These are phyloP conservation scores for Brevipalpus yothersi DNA, from an alignment of 1,140 invertebrate species.

Conservation along the genomic window DNA sequence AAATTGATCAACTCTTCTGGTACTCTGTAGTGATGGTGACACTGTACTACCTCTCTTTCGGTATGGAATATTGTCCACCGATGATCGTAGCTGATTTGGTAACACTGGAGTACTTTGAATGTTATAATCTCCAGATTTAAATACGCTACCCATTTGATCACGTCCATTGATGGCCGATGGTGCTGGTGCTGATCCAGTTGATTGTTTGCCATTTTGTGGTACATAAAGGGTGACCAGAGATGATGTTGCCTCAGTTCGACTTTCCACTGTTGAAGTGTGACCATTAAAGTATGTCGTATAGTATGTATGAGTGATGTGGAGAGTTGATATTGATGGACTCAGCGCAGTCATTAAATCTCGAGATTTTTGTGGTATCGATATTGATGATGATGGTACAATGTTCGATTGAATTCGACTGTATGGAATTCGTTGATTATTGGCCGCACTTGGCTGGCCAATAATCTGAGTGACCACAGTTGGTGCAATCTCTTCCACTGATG, in stretches of 20 bases:
- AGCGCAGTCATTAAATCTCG: constrained; percentile 8
- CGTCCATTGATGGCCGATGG: no score
- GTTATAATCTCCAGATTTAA: no score
- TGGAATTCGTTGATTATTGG: not conserved
- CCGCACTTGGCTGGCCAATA: not conserved
- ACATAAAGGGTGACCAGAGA: constrained; percentile 14
- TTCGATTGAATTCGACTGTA: not conserved
- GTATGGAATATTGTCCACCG: not conserved
- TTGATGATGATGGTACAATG: not conserved
- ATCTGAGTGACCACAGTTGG: constrained; percentile 11
- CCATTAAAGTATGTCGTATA: constrained; percentile 15
- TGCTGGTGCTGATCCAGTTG: no score
- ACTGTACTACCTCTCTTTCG: not conserved
- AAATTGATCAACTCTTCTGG: not conserved
- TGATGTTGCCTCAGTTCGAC: constrained; percentile 11
- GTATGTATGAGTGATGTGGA: constrained; percentile 14
- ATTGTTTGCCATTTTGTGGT: not conserved
- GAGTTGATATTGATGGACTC: constrained; percentile 13
- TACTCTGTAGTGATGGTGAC: not conserved
- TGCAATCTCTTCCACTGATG: constrained; percentile 13
- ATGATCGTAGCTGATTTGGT: not conserved
- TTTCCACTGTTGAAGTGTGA: constrained; percentile 9
- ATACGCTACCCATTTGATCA: no score
- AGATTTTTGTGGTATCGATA: not conserved
- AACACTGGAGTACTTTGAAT: no score